Conservation (phyloP, 2,888 invertebrate species). For the Deilephila porcellus region DNA sequence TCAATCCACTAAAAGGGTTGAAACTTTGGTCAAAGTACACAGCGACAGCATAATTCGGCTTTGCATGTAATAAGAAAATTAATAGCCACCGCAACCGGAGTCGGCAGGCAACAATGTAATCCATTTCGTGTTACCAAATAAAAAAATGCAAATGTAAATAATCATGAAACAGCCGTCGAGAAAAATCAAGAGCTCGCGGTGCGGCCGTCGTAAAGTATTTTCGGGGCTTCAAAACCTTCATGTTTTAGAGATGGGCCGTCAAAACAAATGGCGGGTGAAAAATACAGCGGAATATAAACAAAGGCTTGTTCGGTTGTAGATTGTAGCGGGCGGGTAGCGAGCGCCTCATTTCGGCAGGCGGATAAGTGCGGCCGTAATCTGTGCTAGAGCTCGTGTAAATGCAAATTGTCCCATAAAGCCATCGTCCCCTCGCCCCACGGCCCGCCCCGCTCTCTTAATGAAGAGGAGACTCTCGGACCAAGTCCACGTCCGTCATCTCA, state of each 20-base stretch:
- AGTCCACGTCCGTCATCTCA: slow-evolving; percentile 76
- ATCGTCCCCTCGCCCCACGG: slow-evolving; percentile 59
- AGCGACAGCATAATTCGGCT: slow-evolving; percentile 20
- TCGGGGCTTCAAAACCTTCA: slow-evolving; percentile 61
- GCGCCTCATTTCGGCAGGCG: slow-evolving; percentile 77
- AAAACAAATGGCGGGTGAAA: slow-evolving; percentile 80
- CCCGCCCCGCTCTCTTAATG: slow-evolving; percentile 70
- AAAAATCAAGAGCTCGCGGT: slow-evolving; percentile 59
- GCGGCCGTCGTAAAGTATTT: slow-evolving; percentile 64
- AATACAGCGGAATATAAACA: slow-evolving; percentile 80
- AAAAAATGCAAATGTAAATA: slow-evolving; percentile 49
- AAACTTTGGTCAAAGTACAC: slow-evolving; percentile 14
- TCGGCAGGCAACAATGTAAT: slow-evolving; percentile 7
- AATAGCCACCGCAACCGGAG: background rate
- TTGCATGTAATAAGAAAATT: slow-evolving; percentile 25
- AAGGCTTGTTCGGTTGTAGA: slow-evolving; percentile 72
- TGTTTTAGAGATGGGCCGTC: slow-evolving; percentile 72
- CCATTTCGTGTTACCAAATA: slow-evolving; percentile 36
- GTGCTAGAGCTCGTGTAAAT: slow-evolving; percentile 83
- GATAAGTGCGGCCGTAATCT: slow-evolving; percentile 83
- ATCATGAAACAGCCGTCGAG: slow-evolving; percentile 54
- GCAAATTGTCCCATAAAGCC: slow-evolving; percentile 84
- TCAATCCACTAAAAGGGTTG: slow-evolving; percentile 21
- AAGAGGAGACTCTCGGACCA: slow-evolving; percentile 76
- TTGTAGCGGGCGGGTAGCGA: slow-evolving; percentile 57